Evolutionary conservation across 2,113 vertebrate species (phyloP).

Genomic region (Callopanchax toddi): DNA sequence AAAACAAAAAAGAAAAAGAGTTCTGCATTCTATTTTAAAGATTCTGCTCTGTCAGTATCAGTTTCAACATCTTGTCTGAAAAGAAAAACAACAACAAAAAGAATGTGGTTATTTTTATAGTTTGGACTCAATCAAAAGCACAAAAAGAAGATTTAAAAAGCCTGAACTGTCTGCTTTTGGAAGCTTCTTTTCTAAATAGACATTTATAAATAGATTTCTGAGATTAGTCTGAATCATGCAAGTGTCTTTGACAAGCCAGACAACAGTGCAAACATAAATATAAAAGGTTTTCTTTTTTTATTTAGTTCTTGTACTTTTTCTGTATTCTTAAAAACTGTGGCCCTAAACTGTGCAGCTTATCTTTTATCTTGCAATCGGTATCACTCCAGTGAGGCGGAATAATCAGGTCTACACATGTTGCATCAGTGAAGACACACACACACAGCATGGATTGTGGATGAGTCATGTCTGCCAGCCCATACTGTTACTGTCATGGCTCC

Average conservation of each 20-base stretch:
- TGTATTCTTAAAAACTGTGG: conserved; percentile 5
- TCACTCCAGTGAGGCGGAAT: conserved; percentile 7
- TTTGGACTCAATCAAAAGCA: conserved; percentile 15
- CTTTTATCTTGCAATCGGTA: conserved; percentile 10
- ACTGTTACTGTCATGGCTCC: conserved; percentile 61
- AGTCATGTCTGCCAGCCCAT: conserved; percentile 67
- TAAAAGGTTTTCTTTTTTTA: neutral
- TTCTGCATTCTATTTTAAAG: neutral
- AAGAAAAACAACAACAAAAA: neutral
- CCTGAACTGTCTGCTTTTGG: neutral
- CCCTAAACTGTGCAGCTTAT: conserved; percentile 8
- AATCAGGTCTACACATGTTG: conserved; percentile 18
- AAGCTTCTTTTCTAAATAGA: conserved; percentile 22
- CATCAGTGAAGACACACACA: conserved; percentile 20
- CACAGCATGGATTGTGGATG: conserved; percentile 46
- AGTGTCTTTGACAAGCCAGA: conserved; percentile 16
- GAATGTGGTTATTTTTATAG: neutral
- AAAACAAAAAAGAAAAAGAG: neutral
- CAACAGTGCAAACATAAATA: conserved; percentile 25
- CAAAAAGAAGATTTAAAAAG: neutral
- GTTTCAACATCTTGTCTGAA: conserved; percentile 7
- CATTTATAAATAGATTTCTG: conserved; percentile 31
- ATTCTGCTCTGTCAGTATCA: neutral
- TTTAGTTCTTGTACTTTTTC: conserved; percentile 1
- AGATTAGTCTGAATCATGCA: conserved; percentile 7